Evolutionary conservation across 2,797 vertebrate genomes (phyloP), one percentile per base, ranked within the genome.

Genomic region (Tangara arthus): DNA sequence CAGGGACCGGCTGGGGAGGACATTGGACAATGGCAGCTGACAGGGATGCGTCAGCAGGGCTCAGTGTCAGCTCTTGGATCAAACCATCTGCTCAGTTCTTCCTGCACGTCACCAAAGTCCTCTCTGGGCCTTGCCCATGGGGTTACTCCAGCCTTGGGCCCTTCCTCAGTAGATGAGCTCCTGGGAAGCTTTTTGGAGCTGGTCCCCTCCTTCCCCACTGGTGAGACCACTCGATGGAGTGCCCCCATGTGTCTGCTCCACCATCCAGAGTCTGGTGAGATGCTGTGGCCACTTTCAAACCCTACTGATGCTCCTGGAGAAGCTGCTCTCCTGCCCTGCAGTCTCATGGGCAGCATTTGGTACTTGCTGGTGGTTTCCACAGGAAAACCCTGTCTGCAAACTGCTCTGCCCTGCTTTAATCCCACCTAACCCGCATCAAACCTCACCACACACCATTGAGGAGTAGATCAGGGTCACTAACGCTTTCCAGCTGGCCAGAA

Each of bases 211-310:
- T 85, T 85, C 6, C 10, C 7, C 50, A 52, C 9, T 27, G 18
- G 22, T 50, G 4, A 80, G 1, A 6, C 17, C 27, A 14, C 13
- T 65, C 0, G 0, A 8, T 6, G 6, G 28, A 71, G 17, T 3
- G 8, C 19, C 23, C 55, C 12, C 50, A 28, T 4, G 24, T 30
- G 60, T 37, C 15, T 85, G 52, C n/a, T 65, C 22, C 32, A 42
- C 15, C 8, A 53, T 35, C 16, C 46, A 39, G 41, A 49, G 32
- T 21, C 18, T 56, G 10, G 8, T 49, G 79, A 78, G 34, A 21
- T 78, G 28, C 15, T 5, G 1, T 49, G 27, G 14, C 28, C 9
- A 0, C 12, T 81, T 79, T 63, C 73, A 82, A 63, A 52, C 6
- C 5, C 14, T 49, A 7, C 3, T 2, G 2, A 11, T 75, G 22